phyloP scores from a whole-genome alignment of 2,888 invertebrate species.

The Metallyticus violacea region DNA sequence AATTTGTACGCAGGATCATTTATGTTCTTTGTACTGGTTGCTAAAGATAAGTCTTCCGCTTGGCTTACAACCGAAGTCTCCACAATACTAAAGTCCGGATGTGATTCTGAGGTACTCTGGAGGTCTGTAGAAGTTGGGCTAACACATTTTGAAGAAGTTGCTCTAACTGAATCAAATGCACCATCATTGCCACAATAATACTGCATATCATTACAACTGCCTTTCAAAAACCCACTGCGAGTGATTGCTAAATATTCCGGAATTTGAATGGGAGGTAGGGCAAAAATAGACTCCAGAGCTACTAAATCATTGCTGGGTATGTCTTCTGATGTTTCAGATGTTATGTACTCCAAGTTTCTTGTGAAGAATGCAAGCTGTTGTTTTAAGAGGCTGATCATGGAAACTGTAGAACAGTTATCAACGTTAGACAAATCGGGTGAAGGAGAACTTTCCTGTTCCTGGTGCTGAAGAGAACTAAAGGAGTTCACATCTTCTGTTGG shows the following conservation, averaged over 20 bases:
- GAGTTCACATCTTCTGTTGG: too few relatives aligned
- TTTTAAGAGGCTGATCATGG: constrained; percentile 21
- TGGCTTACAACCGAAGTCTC: too few relatives aligned
- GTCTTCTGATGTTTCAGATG: background rate
- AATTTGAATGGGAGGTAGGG: constrained; percentile 29
- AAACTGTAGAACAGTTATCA: constrained; percentile 20
- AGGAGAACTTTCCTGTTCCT: background rate
- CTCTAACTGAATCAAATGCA: background rate
- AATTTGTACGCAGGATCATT: background rate
- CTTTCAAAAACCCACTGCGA: background rate
- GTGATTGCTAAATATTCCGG: background rate
- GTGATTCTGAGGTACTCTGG: background rate
- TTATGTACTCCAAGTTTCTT: constrained; percentile 16
- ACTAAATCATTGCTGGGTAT: background rate
- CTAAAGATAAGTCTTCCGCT: background rate
- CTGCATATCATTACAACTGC: background rate
- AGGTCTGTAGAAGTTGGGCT: background rate
- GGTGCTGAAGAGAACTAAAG: background rate
- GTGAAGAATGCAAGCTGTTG: constrained; percentile 24
- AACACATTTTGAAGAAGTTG: background rate
- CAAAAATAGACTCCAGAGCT: constrained; percentile 31
- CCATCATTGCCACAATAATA: background rate
- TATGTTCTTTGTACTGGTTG: background rate
- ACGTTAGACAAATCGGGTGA: background rate
- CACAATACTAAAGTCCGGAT: background rate